phyloP scores from a whole-genome alignment of 2,888 invertebrate genomes.

The Synergus laeviventris region DNA sequence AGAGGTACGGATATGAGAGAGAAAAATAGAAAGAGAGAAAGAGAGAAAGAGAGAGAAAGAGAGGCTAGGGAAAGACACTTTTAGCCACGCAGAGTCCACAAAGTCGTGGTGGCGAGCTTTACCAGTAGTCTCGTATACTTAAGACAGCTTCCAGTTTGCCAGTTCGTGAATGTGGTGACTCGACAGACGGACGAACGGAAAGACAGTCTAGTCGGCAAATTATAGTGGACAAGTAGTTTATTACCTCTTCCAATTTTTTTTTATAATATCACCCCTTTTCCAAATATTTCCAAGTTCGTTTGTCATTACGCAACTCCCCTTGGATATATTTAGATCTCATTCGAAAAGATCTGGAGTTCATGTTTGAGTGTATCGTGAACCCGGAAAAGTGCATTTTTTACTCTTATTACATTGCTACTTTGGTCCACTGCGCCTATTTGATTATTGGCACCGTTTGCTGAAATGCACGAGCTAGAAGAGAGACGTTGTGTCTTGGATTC shows the following conservation, averaged over 20 bases:
- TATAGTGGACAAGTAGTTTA: not conserved
- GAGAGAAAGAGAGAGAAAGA: constrained; percentile 52
- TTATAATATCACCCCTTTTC: no score
- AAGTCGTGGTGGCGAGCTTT: constrained; percentile 72
- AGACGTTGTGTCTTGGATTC: not conserved
- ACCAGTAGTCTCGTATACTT: constrained; percentile 70
- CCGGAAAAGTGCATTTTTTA: constrained; percentile 12
- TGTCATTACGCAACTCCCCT: not conserved
- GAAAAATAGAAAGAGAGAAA: constrained; percentile 38
- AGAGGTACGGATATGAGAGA: constrained; percentile 46
- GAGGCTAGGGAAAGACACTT: constrained; percentile 71
- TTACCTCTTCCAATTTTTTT: not conserved
- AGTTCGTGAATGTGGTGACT: constrained; percentile 64
- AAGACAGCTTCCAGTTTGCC: constrained; percentile 73
- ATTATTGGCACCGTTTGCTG: not conserved
- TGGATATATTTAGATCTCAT: constrained; percentile 18
- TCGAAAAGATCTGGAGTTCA: constrained; percentile 11
- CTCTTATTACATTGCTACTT: not conserved
- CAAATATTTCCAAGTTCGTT: not conserved
- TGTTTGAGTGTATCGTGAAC: constrained; percentile 7
- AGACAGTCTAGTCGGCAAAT: not conserved
- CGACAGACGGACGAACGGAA: constrained; percentile 40
- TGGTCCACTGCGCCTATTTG: not conserved
- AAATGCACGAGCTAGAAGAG: not conserved
- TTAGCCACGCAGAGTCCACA: constrained; percentile 74